phyloP scores from a whole-genome alignment of 2,113 vertebrate genomes.

The Antennarius striatus region DNA sequence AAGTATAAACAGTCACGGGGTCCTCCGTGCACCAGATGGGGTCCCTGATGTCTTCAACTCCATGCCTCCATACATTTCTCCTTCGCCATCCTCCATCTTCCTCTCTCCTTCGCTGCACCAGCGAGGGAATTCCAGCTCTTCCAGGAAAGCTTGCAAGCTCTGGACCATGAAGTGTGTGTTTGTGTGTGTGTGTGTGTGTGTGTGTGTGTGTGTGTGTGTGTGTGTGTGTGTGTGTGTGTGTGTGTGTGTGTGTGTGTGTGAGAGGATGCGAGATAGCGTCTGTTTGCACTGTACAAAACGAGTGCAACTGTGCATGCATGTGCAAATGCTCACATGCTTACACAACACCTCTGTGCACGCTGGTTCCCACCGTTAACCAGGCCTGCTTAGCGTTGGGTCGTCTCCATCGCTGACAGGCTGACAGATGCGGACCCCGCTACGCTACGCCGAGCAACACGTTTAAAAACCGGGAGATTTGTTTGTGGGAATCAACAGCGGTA shows the following conservation, averaged over 20 bases:
- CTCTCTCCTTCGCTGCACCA: constrained; percentile 23
- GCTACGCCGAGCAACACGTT: background rate
- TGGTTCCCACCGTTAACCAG: constrained; percentile 22
- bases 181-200: background rate
- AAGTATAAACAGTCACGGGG: constrained; percentile 39
- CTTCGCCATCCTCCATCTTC: constrained; percentile 36
- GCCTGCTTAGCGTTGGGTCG: constrained; percentile 32
- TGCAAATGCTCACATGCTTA: constrained; percentile 1
- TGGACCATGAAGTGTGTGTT: constrained; percentile 21
- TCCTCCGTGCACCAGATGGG: constrained; percentile 57
- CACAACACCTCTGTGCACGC: constrained; percentile 10
- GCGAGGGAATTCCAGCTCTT: constrained; percentile 60
- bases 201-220: too few relatives aligned
- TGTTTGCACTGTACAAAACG: constrained; percentile 14
- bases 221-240: constrained; percentile 15
- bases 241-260: too few relatives aligned
- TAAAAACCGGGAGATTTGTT: background rate
- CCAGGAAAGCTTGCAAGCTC: constrained; percentile 55
- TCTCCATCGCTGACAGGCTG: constrained; percentile 42
- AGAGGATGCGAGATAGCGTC: background rate
- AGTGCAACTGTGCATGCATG: constrained; percentile 6
- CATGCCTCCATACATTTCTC: constrained; percentile 20
- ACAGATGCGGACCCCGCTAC: constrained; percentile 38
- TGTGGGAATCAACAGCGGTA: too few relatives aligned
- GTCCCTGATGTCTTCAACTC: constrained; percentile 45